Base-by-base conservation (phyloP, 2,113 vertebrate species). In the Ictalurus punctatus region DNA sequence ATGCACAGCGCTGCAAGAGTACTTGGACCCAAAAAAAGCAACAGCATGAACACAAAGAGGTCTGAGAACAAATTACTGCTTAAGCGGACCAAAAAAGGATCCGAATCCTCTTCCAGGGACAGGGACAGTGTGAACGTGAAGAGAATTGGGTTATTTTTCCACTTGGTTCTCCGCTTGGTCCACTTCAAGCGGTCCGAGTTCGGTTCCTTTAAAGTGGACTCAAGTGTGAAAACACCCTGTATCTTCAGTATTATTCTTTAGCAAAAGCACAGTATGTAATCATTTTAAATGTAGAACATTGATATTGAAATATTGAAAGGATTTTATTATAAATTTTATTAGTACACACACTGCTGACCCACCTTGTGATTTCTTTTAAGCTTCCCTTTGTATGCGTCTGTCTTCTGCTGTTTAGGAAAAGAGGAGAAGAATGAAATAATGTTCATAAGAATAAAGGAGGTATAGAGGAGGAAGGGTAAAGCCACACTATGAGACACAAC, bases 321-420 rank as follows among this genome's bases (percentile, higher is more conserved):
- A 14, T 27, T 40, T 25, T n/a, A 27, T 48, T n/a, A 88, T 25
- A 37, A 12, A 78, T 78, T 21, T 52, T 63, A 78, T 4, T 80
- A 89, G 27, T 86, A 88, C 86, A 93, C 92, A 23, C n/a, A 23
- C 37, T 56, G 19, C 37, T 14, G 6, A 2, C 93, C 91, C 94
- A 96, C 95, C 93, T 94, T 95, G 0, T 91, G 78, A 91, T 92
- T 95, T 92, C 91, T 95, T 93, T 93, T 93, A 92, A 92, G 92
- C 89, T 94, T 92, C 91, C 91, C 91, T 90, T 94, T 92, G 92
- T 91, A 90, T 90, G 90, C 91, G 21, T 81, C 87, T 67, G 80
- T 92, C 90, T 92, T 94, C 93, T 93, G 90, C 83, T 89, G 91
- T 89, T 76, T 6, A 54, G 30, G 37, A 61, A 37, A 80, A 85